phyloP scores from a whole-genome alignment of 1,140 invertebrate genomes.

The Drosophila asahinai region DNA sequence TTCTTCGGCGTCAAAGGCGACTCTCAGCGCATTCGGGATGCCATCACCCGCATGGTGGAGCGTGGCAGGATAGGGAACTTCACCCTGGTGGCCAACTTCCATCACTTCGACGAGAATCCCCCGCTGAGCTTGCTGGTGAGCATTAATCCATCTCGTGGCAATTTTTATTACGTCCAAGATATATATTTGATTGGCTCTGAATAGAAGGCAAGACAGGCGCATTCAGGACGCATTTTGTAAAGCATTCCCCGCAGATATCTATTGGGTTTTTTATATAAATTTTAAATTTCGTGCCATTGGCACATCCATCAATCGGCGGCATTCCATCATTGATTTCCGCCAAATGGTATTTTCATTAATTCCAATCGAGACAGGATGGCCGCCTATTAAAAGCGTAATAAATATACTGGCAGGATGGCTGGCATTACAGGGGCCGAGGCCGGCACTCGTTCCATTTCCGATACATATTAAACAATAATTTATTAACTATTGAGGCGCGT shows the following conservation, averaged over 20 bases:
- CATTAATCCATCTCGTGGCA: slow-evolving; percentile 17
- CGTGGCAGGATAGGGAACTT: slow-evolving; percentile 88
- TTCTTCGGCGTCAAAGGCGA: slow-evolving; percentile 88
- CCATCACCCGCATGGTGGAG: slow-evolving; percentile 88
- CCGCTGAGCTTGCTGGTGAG: slow-evolving; percentile 87
- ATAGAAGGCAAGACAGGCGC: neutral
- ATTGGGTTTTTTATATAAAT: slow-evolving; percentile 36
- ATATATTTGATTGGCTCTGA: slow-evolving; percentile 25
- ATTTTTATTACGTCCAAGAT: slow-evolving; percentile 1
- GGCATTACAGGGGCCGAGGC: slow-evolving; percentile 17
- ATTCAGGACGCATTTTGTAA: slow-evolving; percentile 13
- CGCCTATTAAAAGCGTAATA: slow-evolving; percentile 49
- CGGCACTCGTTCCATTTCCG: slow-evolving; percentile 49
- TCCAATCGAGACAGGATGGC: slow-evolving; percentile 28
- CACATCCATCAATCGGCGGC: slow-evolving; percentile 64
- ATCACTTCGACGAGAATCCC: slow-evolving; percentile 87
- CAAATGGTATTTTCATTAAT: slow-evolving; percentile 47
- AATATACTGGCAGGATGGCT: slow-evolving; percentile 15
- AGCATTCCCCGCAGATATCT: slow-evolving; percentile 20
- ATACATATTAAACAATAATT: slow-evolving; percentile 69
- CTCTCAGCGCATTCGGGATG: slow-evolving; percentile 87
- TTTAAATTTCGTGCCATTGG: slow-evolving; percentile 21
- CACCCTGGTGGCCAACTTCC: slow-evolving; percentile 87
- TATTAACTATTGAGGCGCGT: slow-evolving; percentile 65
- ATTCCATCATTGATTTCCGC: slow-evolving; percentile 57